Evolutionary conservation across 2,888 invertebrate species (phyloP).

Genomic region (Aethes cnicana): DNA sequence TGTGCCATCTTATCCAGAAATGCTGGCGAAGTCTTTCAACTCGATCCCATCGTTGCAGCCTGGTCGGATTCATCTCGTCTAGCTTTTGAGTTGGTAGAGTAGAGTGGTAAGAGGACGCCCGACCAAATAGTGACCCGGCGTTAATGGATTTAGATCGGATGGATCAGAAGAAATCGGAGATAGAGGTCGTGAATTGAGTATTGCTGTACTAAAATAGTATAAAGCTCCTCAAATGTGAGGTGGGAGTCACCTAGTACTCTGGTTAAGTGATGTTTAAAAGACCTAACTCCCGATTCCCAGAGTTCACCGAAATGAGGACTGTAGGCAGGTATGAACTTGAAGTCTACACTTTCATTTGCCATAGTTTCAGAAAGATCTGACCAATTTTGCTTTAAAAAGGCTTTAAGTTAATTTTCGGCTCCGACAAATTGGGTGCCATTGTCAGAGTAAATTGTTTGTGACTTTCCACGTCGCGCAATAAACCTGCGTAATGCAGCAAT

Average conservation of each 20-base stretch:
- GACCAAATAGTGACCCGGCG: slow-evolving; percentile 16
- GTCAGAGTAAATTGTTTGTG: slow-evolving; percentile 7
- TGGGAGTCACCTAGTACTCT: slow-evolving; percentile 13
- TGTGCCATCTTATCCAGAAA: slow-evolving; percentile 12
- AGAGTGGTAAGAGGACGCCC: slow-evolving; percentile 16
- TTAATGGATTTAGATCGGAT: slow-evolving; percentile 10
- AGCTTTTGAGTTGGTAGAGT: slow-evolving; percentile 8
- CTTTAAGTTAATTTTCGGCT: background rate
- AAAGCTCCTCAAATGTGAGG: slow-evolving; percentile 13
- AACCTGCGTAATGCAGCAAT: slow-evolving; percentile 24
- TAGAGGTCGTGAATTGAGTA: slow-evolving; percentile 1
- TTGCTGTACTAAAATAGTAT: slow-evolving; percentile 14
- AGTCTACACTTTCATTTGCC: background rate
- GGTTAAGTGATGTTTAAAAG: slow-evolving; percentile 5
- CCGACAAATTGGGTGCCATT: background rate
- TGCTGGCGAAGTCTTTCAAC: slow-evolving; percentile 14
- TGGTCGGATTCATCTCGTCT: background rate
- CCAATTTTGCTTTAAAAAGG: background rate
- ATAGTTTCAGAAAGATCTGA: background rate
- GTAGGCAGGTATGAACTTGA: slow-evolving; percentile 10
- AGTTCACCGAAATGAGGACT: slow-evolving; percentile 3
- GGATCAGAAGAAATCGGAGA: background rate
- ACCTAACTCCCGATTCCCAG: slow-evolving; percentile 15
- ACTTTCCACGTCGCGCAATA: slow-evolving; percentile 22
- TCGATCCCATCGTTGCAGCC: slow-evolving; percentile 8